phyloP scores from a whole-genome alignment of 2,113 vertebrate species.

The Pygoscelis adeliae region DNA sequence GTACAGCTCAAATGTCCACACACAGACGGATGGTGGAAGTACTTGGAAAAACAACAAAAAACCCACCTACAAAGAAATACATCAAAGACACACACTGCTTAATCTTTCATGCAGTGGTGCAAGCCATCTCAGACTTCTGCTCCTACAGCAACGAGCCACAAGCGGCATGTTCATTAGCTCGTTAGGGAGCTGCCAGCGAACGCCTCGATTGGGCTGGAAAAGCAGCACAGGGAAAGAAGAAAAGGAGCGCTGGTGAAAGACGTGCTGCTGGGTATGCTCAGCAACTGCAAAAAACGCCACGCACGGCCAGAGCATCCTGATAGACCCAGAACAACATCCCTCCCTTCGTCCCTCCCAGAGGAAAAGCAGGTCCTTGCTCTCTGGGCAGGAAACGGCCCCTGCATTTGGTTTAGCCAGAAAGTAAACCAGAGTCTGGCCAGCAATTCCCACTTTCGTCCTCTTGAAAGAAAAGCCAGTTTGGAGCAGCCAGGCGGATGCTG shows the following conservation, averaged over 20 bases:
- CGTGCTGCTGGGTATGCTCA: not conserved
- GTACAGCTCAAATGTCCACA: not conserved
- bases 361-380: not conserved
- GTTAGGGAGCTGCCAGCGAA: not conserved
- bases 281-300: not conserved
- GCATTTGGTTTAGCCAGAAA: not conserved
- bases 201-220: not conserved
- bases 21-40: not conserved
- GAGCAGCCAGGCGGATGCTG: not conserved
- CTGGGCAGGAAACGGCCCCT: rapidly evolving
- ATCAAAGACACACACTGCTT: not conserved
- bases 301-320: not conserved
- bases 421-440: not conserved
- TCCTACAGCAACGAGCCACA: not conserved
- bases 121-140: not conserved
- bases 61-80: not conserved
- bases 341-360: not conserved
- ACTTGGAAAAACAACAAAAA: not conserved
- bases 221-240: not conserved
- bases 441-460: not conserved
- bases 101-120: not conserved
- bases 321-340: not conserved
- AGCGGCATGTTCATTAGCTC: rapidly evolving
- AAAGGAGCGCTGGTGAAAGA: not conserved
- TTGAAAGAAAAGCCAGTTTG: not conserved